A percentile compares a stretch with the other conserved stretches of the same genome.
phyloP scores from a whole-genome alignment of 1,140 invertebrate genomes.

The Drosophila malerkotliana region DNA sequence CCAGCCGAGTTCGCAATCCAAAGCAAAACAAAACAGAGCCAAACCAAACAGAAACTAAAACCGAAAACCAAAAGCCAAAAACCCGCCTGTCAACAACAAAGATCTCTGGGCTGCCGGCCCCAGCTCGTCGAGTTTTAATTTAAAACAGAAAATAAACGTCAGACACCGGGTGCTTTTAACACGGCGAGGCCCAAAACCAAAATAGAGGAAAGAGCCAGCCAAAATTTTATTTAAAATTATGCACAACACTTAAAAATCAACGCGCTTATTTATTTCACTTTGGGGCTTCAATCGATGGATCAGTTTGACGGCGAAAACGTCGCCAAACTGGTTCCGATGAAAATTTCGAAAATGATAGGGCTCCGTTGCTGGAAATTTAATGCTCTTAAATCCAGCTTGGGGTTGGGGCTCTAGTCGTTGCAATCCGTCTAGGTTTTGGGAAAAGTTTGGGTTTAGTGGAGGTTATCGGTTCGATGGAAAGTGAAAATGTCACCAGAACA shows the following conservation, averaged over 20 bases:
- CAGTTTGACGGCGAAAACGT: slow-evolving; percentile 70
- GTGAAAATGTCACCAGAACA: slow-evolving; percentile 60
- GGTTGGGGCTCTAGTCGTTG: slow-evolving; percentile 53
- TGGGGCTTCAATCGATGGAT: slow-evolving; percentile 61
- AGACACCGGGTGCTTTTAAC: slow-evolving; percentile 54
- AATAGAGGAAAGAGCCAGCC: slow-evolving; percentile 28
- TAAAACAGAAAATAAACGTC: slow-evolving; percentile 73
- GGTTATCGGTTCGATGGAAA: slow-evolving; percentile 45
- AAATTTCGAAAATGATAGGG: slow-evolving; percentile 75
- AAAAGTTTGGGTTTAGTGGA: slow-evolving; percentile 31
- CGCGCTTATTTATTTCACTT: slow-evolving; percentile 68
- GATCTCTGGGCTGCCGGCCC: slow-evolving; percentile 13
- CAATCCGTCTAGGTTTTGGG: slow-evolving; percentile 40
- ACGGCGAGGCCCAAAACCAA: slow-evolving; percentile 7
- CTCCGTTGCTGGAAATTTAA: slow-evolving; percentile 55
- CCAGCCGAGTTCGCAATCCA: slow-evolving; percentile 48
- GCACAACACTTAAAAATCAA: slow-evolving; percentile 82
- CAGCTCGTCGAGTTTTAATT: slow-evolving; percentile 57
- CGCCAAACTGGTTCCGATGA: slow-evolving; percentile 69
- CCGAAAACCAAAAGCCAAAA: slow-evolving; percentile 22
- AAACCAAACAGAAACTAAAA: slow-evolving; percentile 16
- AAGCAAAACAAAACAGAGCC: slow-evolving; percentile 10
- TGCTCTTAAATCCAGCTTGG: slow-evolving; percentile 67
- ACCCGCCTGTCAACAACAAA: slow-evolving; percentile 58
- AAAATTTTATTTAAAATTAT: slow-evolving; percentile 78